phyloP scores from a whole-genome alignment of 2,113 vertebrate species.

The Rissa tridactyla region DNA sequence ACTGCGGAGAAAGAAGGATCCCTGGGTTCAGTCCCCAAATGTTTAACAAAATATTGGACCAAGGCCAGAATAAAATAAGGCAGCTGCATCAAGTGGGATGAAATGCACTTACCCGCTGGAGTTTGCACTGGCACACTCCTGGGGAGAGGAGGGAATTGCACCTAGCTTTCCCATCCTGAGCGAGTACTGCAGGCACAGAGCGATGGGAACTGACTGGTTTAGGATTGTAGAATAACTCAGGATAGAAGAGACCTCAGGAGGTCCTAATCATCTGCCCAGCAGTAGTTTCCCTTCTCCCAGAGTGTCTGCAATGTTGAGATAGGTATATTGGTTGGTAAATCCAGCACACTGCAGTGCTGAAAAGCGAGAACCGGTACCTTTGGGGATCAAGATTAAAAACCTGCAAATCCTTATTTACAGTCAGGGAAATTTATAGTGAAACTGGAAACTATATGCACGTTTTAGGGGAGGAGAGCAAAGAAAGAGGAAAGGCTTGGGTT shows the following conservation, averaged over 20 bases:
- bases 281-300: neutral
- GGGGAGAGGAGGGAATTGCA: neutral
- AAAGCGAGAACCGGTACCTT: neutral
- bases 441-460: neutral
- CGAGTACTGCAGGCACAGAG: neutral
- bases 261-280: neutral
- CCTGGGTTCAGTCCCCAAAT: neutral
- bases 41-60: neutral
- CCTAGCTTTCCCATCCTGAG: neutral
- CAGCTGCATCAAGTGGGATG: neutral
- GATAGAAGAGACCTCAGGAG: neutral
- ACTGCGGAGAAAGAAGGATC: neutral
- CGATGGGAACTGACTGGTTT: neutral
- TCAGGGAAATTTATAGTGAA: neutral
- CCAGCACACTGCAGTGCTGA: neutral
- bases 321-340: neutral
- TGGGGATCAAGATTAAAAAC: neutral
- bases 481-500: neutral
- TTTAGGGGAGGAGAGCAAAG: neutral
- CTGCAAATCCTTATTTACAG: neutral
- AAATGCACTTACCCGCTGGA: neutral
- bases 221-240: neutral
- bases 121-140: neutral
- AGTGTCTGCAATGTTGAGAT: neutral
- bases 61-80: neutral